Evolutionary conservation across 2,888 invertebrate species (phyloP), one percentile per base, ranked within the genome.

Genomic region (Plutella xylostella): DNA sequence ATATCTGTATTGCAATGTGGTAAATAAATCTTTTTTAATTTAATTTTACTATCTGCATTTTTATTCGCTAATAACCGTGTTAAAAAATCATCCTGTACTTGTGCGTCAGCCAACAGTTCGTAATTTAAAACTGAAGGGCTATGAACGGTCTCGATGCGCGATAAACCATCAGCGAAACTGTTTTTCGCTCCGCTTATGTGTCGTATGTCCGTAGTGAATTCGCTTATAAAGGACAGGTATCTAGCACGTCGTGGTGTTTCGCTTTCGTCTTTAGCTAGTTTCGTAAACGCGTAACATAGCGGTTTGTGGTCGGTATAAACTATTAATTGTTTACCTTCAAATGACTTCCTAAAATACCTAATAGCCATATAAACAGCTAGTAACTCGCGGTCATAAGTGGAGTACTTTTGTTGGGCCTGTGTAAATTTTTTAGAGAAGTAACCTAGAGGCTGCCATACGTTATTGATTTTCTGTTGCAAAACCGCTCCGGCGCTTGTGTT

Each of bases 191-290:
- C 61, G 3, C 45, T 31, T 4, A 66, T 51, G 45, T 68, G 55
- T 4, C 49, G 48, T 4, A 68, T 64, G 21, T 63, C 55, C 0
- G 57, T 62, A 1, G 59, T 54, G 45, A 63, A 68, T 45, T 66
- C 55, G 2, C 52, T 44, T 9, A 66, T 47, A 21, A 20, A 48
- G 0, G 12, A 4, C 38, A 53, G 25, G 4, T 51, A 42, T 15
- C 50, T 21, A 1, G 39, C 41, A 15, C 47, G 21, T 9, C 47
- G 42, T 0, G 51, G 49, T 9, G 43, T 46, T 22, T 50, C 50
- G n/a, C 2, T 45, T 48, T 5, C n/a, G 6, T 5, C 35, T 20
- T n/a, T n/a, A 2, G 28, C 20, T 22, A 12, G 17, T 39, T 47
- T 51, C 9, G 11, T 19, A 33, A 51, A 51, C 6, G 51, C 50